Base-by-base conservation (phyloP, 2,113 vertebrate genomes). In the Ceuthmochares aereus region DNA sequence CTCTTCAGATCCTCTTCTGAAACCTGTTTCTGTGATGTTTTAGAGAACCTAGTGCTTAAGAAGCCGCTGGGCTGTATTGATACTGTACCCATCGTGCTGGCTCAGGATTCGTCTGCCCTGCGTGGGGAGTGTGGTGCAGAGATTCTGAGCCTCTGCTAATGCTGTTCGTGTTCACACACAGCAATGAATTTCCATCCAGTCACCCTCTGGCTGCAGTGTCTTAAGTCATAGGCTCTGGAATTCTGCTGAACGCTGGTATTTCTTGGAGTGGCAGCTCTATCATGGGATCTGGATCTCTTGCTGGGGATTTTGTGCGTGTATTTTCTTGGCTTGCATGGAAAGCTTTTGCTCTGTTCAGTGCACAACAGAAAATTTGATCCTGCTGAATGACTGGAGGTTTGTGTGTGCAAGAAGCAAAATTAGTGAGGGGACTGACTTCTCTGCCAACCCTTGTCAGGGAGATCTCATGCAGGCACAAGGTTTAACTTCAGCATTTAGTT, bases 401-500 rank as follows among this genome's bases (percentile, higher is more conserved):
- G 14, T 29, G 43, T 37, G 9, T 59, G 36, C 9, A 30, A 42
- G 58, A 49, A 47, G 34, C 43, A 64, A 54, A 54, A 30, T 19
- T 16, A 12, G 15, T 22, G 37, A 55, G 42, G 18, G 17, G 5
- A 18, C 13, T 27, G 34, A 21, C 29, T 54, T 75, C 29, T 15
- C 43, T 59, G 51, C 14, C 25, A 55, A 3, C 11, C 5, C 32
- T 52, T 21, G 22, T 67, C 30, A 27, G 49, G 13, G 30, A 37
- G 43, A 54, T 36, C 51, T 43, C 14, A 21, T n/a, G n/a, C 20
- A 36, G 47, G n/a, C 54, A 30, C 14, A 32, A 54, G 20, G 45
- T 47, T 84, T 55, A 76, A 72, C 32, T 70, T 72, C 34, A 94
- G 18, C 19, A n/a, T 73, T 72, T 72, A 82, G 52, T 78, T 82